Evolutionary conservation across 2,113 vertebrate genomes (phyloP).

Genomic region (Nycticryphes semicollaris): DNA sequence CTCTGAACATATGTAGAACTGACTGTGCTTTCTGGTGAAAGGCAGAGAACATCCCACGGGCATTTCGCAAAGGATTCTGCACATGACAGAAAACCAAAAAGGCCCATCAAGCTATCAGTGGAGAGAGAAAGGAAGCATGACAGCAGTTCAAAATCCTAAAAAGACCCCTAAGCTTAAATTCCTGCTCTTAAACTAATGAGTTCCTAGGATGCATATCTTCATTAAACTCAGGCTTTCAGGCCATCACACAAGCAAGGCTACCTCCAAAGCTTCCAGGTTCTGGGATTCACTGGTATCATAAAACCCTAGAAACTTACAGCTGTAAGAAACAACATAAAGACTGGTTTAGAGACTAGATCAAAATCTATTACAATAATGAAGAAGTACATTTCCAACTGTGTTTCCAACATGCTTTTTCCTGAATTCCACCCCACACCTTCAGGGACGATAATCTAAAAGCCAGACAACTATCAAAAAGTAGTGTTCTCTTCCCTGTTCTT

Average conservation of each 20-base stretch:
- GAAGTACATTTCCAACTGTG: background rate
- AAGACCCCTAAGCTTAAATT: background rate
- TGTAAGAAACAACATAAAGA: background rate
- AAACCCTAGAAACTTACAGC: background rate
- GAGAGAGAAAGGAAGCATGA: background rate
- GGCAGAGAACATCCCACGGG: background rate
- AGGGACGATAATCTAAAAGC: background rate
- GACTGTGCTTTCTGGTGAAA: background rate
- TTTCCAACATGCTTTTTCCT: background rate
- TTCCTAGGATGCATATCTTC: background rate
- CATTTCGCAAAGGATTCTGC: background rate
- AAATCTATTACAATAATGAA: background rate
- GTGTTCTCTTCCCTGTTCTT: background rate
- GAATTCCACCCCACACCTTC: background rate
- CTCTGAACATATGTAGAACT: background rate
- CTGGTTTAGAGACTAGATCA: background rate
- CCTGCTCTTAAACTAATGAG: background rate
- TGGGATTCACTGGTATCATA: background rate
- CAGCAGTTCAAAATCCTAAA: background rate
- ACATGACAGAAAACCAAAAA: background rate
- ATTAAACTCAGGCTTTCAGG: background rate
- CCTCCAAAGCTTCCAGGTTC: background rate
- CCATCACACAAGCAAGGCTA: background rate
- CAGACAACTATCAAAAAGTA: background rate
- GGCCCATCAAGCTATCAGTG: background rate